A percentile compares a stretch with the other conserved stretches of the same genome.
Conservation (phyloP, 2,888 invertebrate genomes). For the Drosophila mulleri region DNA sequence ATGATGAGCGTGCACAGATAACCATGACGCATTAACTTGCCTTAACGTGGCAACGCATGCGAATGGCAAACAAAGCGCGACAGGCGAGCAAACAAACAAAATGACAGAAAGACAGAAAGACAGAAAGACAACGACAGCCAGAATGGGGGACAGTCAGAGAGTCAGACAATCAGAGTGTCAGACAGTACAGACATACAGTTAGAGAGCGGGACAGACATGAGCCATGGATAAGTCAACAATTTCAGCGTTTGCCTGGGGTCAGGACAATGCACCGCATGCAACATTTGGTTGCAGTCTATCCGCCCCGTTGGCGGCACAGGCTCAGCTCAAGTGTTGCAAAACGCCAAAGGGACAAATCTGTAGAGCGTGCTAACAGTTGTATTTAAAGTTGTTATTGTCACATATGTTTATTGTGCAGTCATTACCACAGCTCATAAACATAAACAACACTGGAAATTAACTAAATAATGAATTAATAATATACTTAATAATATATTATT, state of each 20-base stretch:
- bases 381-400: neutral
- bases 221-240: slow-evolving; percentile 68
- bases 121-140: slow-evolving; percentile 60
- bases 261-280: slow-evolving; percentile 67
- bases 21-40: slow-evolving; percentile 76
- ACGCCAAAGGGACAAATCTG: neutral
- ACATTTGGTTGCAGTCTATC: slow-evolving; percentile 21
- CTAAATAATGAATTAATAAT: too few species aligned
- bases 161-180: slow-evolving; percentile 8
- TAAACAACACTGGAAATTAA: too few species aligned
- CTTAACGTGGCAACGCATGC: slow-evolving; percentile 65
- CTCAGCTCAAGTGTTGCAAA: slow-evolving; percentile 28
- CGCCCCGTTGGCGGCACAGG: slow-evolving; percentile 16
- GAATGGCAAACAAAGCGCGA: slow-evolving; percentile 75
- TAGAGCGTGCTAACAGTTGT: too few species aligned
- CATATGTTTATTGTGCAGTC: neutral
- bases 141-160: slow-evolving; percentile 16
- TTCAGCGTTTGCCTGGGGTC: slow-evolving; percentile 58
- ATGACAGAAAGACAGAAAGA: slow-evolving; percentile 42
- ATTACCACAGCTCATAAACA: too few species aligned
- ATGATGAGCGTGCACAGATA: slow-evolving; percentile 71
- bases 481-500: too few species aligned
- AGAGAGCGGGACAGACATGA: slow-evolving; percentile 26
- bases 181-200: slow-evolving; percentile 27
- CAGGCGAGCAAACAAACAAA: slow-evolving; percentile 65